Conservation (phyloP, 1,140 invertebrate species). For the Neocloeon triangulifer region DNA sequence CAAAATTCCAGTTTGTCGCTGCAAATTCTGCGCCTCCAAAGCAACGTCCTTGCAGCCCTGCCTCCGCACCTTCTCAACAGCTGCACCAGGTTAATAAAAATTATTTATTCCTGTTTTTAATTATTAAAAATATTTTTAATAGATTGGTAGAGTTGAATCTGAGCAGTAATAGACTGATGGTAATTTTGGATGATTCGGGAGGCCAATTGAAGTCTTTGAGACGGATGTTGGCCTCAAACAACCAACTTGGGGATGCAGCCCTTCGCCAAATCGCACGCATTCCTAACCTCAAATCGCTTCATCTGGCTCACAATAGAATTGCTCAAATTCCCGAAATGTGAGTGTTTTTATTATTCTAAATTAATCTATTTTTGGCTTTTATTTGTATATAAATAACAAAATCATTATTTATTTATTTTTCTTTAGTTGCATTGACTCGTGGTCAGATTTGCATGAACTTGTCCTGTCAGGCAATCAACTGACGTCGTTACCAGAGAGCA, state of each 20-base stretch:
- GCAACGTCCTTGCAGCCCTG: slow-evolving; percentile 45
- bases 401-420: too few relatives aligned
- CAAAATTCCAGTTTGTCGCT: slow-evolving; percentile 35
- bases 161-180: slow-evolving; percentile 34
- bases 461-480: slow-evolving; percentile 63
- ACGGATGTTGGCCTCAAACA: too few relatives aligned
- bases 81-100: slow-evolving; percentile 30
- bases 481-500: slow-evolving; percentile 47
- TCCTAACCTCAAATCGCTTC: slow-evolving; percentile 42
- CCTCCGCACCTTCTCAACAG: slow-evolving; percentile 52
- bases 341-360: too few relatives aligned
- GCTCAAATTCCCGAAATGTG: slow-evolving; percentile 44
- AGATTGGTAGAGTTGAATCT: slow-evolving; percentile 49
- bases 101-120: not conserved
- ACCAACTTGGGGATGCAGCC: too few relatives aligned
- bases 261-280: too few relatives aligned
- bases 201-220: slow-evolving; percentile 1
- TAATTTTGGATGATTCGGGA: not conserved
- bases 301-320: slow-evolving; percentile 56
- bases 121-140: slow-evolving; percentile 5
- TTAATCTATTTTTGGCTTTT: too few relatives aligned
- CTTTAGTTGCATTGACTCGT: slow-evolving; percentile 38
- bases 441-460: slow-evolving; percentile 57
- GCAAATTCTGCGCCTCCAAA: slow-evolving; percentile 47
- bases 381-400: too few relatives aligned